phyloP scores from a whole-genome alignment of 2,113 vertebrate species.

The Sinocyclocheilus maitianheensis region DNA sequence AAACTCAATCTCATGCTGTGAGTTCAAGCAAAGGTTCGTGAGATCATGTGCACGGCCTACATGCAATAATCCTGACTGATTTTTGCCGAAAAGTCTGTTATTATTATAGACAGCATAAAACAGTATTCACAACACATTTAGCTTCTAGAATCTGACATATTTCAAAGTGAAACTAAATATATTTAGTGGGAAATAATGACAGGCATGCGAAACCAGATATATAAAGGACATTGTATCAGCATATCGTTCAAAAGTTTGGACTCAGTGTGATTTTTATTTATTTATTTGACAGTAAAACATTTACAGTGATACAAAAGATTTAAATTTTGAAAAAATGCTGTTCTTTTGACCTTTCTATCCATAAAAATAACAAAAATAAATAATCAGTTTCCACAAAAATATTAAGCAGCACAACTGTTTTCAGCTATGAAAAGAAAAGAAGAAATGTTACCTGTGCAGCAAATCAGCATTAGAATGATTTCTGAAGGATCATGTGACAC shows the following conservation, averaged over 20 bases:
- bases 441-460: no score
- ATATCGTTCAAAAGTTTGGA: background rate
- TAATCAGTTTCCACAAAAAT: background rate
- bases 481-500: no score
- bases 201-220: background rate
- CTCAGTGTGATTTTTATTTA: no score
- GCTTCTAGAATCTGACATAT: background rate
- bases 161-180: background rate
- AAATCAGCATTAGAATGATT: no score
- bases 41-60: background rate
- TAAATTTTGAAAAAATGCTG: background rate
- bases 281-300: background rate
- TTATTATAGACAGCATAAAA: background rate
- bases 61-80: background rate
- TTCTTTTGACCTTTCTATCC: no score
- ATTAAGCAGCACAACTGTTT: background rate
- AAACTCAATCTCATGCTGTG: constrained; percentile 3
- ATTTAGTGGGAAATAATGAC: background rate
- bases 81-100: background rate
- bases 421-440: background rate
- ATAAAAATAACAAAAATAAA: background rate
- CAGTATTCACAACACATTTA: background rate
- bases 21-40: background rate
- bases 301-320: background rate
- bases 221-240: no score